Base-by-base conservation (phyloP, 1,140 invertebrate species). In the Cryptotermes secundus region DNA sequence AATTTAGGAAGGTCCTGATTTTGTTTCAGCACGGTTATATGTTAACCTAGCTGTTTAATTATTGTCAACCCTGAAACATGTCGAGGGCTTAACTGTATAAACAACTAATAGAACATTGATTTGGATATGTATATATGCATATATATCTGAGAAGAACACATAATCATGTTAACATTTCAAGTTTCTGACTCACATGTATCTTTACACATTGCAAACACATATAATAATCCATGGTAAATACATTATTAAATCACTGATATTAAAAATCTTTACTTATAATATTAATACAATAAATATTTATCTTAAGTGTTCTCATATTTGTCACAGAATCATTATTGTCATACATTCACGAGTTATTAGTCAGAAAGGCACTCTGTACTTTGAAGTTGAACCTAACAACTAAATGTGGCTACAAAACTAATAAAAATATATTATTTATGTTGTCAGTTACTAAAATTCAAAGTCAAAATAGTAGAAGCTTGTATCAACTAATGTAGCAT, bases 1-100 rank as follows among this genome's bases (percentile, higher is more conserved):
- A 72, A 72, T 72, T 72, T 72, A 72, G 59, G 59, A 72, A 72
- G 59, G 59, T 72, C 59, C 59, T 72, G 59, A 72, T 72, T 72
- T n/a, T 72, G 59, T 72, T 72, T 72, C n/a, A 0, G 59, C 59
- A 9, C n/a, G n/a, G 59, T 72, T 72, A 72, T 10, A 16, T 72
- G 31, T 31, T 31, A 72, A 72, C 59, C 59, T 72, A 4, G 59
- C 59, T 72, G 6, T 31, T 72, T 72, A 72, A 72, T 72, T 72
- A 72, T 72, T 72, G 59, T 72, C 59, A 72, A 72, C 59, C 59
- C 59, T 72, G 59, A 72, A 72, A 19, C n/a, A 31, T 31, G 31
- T 72, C 26, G 31, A 31, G 59, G 59, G 59, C 10, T n/a, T 72
- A 72, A 72, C 59, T n/a, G 59, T 72, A 72, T 16, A 72, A 72